Base-by-base conservation (phyloP, 2,888 invertebrate genomes). In the Drosophila anceps region DNA sequence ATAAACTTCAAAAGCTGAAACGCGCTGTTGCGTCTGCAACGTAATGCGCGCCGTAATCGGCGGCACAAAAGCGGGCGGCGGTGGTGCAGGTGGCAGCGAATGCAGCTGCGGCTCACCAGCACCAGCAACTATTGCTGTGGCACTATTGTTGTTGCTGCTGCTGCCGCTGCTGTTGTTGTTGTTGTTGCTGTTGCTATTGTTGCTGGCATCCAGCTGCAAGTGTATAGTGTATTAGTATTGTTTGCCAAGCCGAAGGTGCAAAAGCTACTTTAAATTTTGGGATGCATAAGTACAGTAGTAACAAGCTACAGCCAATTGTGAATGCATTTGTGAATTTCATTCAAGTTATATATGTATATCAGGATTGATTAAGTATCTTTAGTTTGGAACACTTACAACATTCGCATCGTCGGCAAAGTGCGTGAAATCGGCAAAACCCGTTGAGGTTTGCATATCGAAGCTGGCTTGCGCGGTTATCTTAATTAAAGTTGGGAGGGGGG, bases 1-100 rank as follows among this genome's bases (percentile, higher is more conserved):
- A 93, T 97, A 97, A 69, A 97, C 96, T 93, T 98, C 97, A 93
- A 98, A 98, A 58, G 98, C 98, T 61, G 97, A 93, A 37, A 92
- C 90, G n/a, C 93, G 89, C 79, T 93, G 92, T 71, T 92, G 92
- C 35, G 92, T 90, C 73, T 93, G 93, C 69, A 93, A 68, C 48
- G 92, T 88, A 66, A 92, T 88, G 39, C 91, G 85, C 15, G 91
- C 35, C 10, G 50, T 18, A 7, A 50, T 84, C 9, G 91, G 89
- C 62, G 90, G 90, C 69, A 90, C 75, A 62, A 83, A 84, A 65
- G 75, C 76, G 0, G 73, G 79, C n/a, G 76, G 81, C 18, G 75
- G 77, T 24, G 88, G 84, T 20, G 74, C 74, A 39, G 91, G 82
- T 41, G 91, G 90, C 69, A 91, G 69, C 50, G 90, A 90, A 71